Base-by-base conservation (phyloP, 2,888 invertebrate species). In the Coremacera marginata region DNA sequence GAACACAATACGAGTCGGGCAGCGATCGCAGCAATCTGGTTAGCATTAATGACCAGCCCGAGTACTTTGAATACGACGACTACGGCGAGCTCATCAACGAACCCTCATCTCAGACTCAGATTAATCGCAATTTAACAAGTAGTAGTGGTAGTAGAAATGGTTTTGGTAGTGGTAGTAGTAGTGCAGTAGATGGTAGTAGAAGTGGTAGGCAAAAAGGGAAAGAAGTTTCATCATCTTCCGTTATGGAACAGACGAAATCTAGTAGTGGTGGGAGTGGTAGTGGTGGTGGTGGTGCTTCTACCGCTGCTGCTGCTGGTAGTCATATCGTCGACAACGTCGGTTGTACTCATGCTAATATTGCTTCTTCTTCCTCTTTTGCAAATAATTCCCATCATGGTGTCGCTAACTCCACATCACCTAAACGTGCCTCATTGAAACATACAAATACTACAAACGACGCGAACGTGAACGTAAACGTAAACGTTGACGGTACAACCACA, bases 351-450 rank as follows among this genome's bases (percentile, higher is more conserved):
- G 89, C 90, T 90, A 90, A 90, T 89, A 87, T 88, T 88, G 89
- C 91, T 91, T 92, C 91, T 91, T 91, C 92, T 90, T 89, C 91
- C 90, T 92, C 91, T 91, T 91, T 92, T 90, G 88, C 91, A 90
- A 88, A 88, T 85, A 88, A 88, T 85, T 86, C 88, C 87, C 88
- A 88, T 87, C 88, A 88, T 87, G 88, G 86, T 87, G 88, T 88
- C 86, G 88, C 87, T 83, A 83, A 83, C 82, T 82, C 86, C 85
- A 85, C 86, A 83, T 84, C 84, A 84, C 85, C 86, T 81, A 86
- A 85, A 86, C 86, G 86, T 86, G 86, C 84, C 82, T 87, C 87
- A 82, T 84, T 86, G 82, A 86, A 87, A 87, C 85, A 86, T 84
- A 83, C 84, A 83, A 84, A 83, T 80, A 84, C 82, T 78, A 82